Evolutionary conservation across 35 echinoderm and acorn worm genomes (phyloP).

Genomic region (Holothuria glaberrima): DNA sequence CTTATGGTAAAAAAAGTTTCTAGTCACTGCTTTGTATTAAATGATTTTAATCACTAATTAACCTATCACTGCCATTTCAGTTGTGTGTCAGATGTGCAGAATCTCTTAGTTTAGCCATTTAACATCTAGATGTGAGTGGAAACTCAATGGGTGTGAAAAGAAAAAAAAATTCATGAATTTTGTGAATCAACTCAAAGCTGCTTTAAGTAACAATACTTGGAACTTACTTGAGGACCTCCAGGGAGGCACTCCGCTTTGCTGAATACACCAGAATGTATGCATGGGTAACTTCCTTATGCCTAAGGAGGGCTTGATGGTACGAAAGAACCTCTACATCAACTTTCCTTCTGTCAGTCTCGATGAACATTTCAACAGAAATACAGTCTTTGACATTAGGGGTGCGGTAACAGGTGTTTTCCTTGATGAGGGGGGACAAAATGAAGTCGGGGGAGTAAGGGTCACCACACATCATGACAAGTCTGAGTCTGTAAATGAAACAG

Average conservation of each 20-base stretch:
- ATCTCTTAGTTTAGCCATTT: no score
- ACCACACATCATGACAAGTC: conserved; percentile 80
- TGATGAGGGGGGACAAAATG: conserved; percentile 70
- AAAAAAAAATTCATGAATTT: no score
- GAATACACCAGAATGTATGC: conserved; percentile 90
- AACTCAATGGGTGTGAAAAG: no score
- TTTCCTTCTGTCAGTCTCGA: conserved; percentile 75
- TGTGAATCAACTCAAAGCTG: no score
- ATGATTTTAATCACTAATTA: no score
- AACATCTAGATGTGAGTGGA: no score
- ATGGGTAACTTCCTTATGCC: conserved; percentile 68
- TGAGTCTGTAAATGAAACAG: conserved; percentile 56
- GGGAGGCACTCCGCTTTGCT: conserved; percentile 80
- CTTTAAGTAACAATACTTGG: no score
- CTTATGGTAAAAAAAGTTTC: no score
- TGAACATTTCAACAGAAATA: conserved; percentile 79
- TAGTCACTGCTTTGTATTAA: no score
- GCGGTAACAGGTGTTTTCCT: conserved; percentile 65
- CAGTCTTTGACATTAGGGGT: conserved; percentile 58
- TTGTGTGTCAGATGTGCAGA: no score
- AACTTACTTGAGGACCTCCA: conserved; percentile 73
- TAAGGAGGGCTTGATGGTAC: conserved; percentile 66
- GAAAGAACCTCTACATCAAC: conserved; percentile 84
- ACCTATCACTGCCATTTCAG: no score
- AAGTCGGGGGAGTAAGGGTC: conserved; percentile 75